Base-by-base conservation (phyloP, 2,797 vertebrate species). In the Lateolabrax maculatus region DNA sequence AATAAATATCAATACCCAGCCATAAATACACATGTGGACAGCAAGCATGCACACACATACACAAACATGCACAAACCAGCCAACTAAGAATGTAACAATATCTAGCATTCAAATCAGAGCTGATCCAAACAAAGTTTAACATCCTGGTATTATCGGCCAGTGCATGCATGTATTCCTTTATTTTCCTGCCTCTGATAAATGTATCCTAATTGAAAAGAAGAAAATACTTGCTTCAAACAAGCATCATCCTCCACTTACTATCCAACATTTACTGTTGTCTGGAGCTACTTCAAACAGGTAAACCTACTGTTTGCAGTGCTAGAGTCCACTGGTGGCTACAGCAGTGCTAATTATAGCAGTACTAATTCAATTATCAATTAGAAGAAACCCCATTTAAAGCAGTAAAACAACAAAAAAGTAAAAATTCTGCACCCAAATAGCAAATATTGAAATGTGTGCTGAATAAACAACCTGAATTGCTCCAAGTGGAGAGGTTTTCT, bases 401-500 rank as follows among this genome's bases (percentile, higher is more conserved):
- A 21, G 11, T 36, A n/a, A 64, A 56, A 39, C 0, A 0, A 19
- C n/a, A n/a, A n/a, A n/a, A n/a, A n/a, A n/a, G 55, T 31, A 58
- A 15, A 61, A 52, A 27, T 27, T 64, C 43, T 57, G 34, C 41
- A 46, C 10, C 19, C 36, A 46, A 21, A 25, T 25, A 9, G 21
- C 11, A 78, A 43, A 61, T 0, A 19, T 11, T 29, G 21, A 60
- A 13, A 37, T 48, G 15, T 36, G 18, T 37, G 19, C 11, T 67
- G 16, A 60, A 34, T 34, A 34, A 34, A 34, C 31, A 34, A 34
- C 4, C 3, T 34, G 31, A 34, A 34, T 34, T 34, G 31, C 31
- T 34, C 31, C 6, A 34, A 77, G 97, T 98, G 87, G 98, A 99
- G 85, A 92, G 94, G 76, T 99, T 99, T 79, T 96, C 97, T 3